phyloP scores from a whole-genome alignment of 1,140 invertebrate genomes.

The Drosophila pandora region DNA sequence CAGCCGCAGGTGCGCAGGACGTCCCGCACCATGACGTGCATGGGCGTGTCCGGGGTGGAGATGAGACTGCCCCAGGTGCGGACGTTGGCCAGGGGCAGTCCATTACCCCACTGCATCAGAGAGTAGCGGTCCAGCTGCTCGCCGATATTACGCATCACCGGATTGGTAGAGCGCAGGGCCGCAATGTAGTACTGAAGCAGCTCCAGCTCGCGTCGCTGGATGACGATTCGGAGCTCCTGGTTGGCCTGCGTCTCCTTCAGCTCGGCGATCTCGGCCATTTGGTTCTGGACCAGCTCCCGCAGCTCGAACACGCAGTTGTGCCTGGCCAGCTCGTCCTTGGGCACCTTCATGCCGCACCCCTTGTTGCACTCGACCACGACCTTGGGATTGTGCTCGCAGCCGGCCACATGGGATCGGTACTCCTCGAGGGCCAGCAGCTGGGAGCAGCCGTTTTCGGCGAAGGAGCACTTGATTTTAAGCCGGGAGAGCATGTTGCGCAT shows the following conservation, averaged over 20 bases:
- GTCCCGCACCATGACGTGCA: slow-evolving; percentile 53
- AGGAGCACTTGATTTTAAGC: slow-evolving; percentile 53
- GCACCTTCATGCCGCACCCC: slow-evolving; percentile 59
- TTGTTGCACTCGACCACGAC: slow-evolving; percentile 42
- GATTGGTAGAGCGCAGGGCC: slow-evolving; percentile 55
- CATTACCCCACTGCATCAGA: slow-evolving; percentile 57
- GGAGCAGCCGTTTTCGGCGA: slow-evolving; percentile 38
- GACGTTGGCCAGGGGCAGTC: slow-evolving; percentile 27
- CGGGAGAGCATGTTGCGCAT: slow-evolving; percentile 67
- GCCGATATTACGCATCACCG: slow-evolving; percentile 54
- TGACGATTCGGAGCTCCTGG: slow-evolving; percentile 28
- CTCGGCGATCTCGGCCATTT: slow-evolving; percentile 18
- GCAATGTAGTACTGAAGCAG: slow-evolving; percentile 63
- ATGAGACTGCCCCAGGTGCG: slow-evolving; percentile 62
- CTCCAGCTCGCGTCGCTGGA: slow-evolving; percentile 57
- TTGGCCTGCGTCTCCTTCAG: slow-evolving; percentile 17
- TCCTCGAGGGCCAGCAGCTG: slow-evolving; percentile 38
- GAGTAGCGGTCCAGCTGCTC: slow-evolving; percentile 61
- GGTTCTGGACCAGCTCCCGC: slow-evolving; percentile 33
- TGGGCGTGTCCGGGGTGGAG: slow-evolving; percentile 55
- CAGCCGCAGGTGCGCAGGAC: slow-evolving; percentile 42
- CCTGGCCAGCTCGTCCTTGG: slow-evolving; percentile 52
- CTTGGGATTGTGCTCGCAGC: slow-evolving; percentile 58
- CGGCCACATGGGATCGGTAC: slow-evolving; percentile 46
- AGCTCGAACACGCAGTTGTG: slow-evolving; percentile 62